A percentile compares a stretch with the other conserved stretches of the same genome.
These are phyloP conservation scores for Podotricha telesiphe DNA, from an alignment of 2,888 invertebrate genomes.

Conservation along the genomic window DNA sequence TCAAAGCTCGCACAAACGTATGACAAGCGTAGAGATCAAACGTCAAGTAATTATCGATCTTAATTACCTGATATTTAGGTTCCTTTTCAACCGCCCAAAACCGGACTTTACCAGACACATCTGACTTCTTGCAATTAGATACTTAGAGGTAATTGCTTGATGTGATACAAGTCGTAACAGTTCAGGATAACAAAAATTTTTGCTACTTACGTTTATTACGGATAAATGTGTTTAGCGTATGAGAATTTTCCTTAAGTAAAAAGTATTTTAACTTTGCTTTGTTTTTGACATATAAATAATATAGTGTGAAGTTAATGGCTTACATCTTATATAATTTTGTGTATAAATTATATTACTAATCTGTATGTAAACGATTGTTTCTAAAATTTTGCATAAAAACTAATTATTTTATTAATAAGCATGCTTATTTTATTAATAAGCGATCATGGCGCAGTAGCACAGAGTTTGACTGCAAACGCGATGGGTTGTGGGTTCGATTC, in stretches of 20 bases:
- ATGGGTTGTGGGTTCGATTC: too few species aligned
- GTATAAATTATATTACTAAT: too few species aligned
- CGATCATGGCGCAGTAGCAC: too few species aligned
- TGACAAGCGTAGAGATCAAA: slow-evolving; percentile 23
- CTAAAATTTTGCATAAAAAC: too few species aligned
- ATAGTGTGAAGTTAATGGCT: too few species aligned
- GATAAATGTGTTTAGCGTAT: background rate
- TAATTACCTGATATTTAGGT: slow-evolving; percentile 1
- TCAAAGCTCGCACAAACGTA: slow-evolving; percentile 27
- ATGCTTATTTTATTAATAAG: too few species aligned
- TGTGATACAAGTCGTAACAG: slow-evolving; percentile 12
- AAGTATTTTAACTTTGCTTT: background rate
- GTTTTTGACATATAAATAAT: slow-evolving; percentile 1
- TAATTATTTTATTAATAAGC: too few species aligned
- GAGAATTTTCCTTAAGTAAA: slow-evolving; percentile 27
- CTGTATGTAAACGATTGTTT: too few species aligned
- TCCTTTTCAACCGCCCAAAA: slow-evolving; percentile 7
- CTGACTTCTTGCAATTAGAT: slow-evolving; percentile 20
- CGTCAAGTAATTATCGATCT: slow-evolving; percentile 10
- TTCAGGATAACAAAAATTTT: slow-evolving; percentile 17
- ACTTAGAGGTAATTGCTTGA: slow-evolving; percentile 16
- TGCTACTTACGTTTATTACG: slow-evolving; percentile 8
- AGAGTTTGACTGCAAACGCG: too few species aligned
- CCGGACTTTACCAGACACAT: background rate
- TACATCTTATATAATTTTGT: too few species aligned